Conservation (phyloP, 2,888 invertebrate genomes). For the Marronus borbonicus region DNA sequence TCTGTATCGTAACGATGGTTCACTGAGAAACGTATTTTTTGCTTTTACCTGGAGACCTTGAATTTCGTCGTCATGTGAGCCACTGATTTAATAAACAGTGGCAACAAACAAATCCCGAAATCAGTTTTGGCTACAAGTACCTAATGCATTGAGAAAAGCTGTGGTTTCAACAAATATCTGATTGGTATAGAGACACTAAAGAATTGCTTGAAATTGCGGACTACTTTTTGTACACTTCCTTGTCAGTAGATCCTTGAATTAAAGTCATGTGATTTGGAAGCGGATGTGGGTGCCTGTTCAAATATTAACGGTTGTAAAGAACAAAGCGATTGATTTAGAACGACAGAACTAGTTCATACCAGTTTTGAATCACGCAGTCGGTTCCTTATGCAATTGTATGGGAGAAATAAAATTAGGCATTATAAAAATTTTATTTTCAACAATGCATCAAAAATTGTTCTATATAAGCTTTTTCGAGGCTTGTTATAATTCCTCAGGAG, state of each 20-base stretch:
- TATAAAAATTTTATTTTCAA: too few relatives aligned
- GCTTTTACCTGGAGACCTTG: background rate
- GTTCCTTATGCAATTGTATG: too few relatives aligned
- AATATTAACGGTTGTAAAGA: background rate
- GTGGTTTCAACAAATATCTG: background rate
- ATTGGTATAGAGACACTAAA: background rate
- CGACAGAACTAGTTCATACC: background rate
- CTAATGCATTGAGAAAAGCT: background rate
- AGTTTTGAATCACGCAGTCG: too few relatives aligned
- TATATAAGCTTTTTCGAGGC: too few relatives aligned
- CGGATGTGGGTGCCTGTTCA: background rate
- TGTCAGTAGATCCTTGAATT: background rate
- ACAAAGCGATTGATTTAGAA: slow-evolving; percentile 17
- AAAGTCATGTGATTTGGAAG: background rate
- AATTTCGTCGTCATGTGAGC: slow-evolving; percentile 17
- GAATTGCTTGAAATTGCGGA: background rate
- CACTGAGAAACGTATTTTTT: slow-evolving; percentile 6
- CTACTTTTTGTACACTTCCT: background rate
- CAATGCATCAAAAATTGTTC: too few relatives aligned
- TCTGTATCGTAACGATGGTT: background rate
- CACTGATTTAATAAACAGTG: slow-evolving; percentile 35
- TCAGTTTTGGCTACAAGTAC: background rate
- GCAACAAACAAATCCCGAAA: slow-evolving; percentile 25
- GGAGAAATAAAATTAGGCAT: too few relatives aligned
- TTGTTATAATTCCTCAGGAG: too few relatives aligned